Evolutionary conservation across 2,797 vertebrate species (phyloP).

Genomic region (Alectoris magna): DNA sequence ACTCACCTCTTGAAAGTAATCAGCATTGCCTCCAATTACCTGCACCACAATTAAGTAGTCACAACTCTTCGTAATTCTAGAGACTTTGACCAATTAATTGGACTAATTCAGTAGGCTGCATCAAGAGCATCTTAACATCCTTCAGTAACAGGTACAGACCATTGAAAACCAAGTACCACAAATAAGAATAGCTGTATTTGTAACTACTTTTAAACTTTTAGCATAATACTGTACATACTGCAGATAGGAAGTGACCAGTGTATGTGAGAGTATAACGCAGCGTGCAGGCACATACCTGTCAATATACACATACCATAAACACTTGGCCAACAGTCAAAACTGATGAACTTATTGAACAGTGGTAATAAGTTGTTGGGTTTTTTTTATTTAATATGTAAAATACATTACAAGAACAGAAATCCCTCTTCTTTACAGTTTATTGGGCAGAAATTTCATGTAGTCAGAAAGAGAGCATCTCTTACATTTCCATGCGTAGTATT

Average conservation of each 20-base stretch:
- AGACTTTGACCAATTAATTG: background rate
- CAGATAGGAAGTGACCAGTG: background rate
- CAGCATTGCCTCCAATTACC: background rate
- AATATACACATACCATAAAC: background rate
- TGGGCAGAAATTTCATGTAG: background rate
- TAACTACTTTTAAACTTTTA: background rate
- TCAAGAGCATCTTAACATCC: background rate
- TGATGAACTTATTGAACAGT: background rate
- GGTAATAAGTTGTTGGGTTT: background rate
- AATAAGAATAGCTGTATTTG: background rate
- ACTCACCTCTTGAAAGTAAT: background rate
- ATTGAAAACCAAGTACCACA: background rate
- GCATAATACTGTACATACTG: fast-evolving
- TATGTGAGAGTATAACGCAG: background rate
- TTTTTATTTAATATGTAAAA: background rate
- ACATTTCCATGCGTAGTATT: background rate
- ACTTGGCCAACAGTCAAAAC: background rate
- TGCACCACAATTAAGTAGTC: background rate
- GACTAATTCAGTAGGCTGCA: background rate
- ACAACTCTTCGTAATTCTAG: background rate
- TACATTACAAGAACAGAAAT: background rate
- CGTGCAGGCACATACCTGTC: background rate
- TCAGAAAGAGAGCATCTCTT: background rate
- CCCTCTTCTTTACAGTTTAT: background rate
- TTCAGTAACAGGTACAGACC: background rate